These are phyloP conservation scores for Himalopsyche phryganea DNA, from an alignment of 1,140 invertebrate genomes.

Conservation along the genomic window DNA sequence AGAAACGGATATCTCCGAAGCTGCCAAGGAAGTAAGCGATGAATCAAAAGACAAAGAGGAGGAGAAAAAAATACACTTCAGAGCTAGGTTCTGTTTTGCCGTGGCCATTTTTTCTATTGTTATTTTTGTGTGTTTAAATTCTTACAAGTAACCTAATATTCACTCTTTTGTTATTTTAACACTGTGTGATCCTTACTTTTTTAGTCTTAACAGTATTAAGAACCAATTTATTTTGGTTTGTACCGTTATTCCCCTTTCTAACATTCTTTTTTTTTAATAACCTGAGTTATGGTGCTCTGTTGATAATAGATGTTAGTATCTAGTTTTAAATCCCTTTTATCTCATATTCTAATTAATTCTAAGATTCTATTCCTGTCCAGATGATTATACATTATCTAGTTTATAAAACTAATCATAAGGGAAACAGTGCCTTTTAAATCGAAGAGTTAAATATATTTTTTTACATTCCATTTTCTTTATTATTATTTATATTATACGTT, in stretches of 20 bases:
- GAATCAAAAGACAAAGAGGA: slow-evolving; percentile 30
- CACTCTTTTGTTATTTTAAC: too few relatives aligned
- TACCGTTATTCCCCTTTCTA: too few relatives aligned
- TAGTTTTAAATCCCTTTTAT: too few relatives aligned
- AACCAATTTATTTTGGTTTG: too few relatives aligned
- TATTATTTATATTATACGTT: neutral
- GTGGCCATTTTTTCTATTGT: slow-evolving; percentile 49
- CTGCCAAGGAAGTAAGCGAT: slow-evolving; percentile 7
- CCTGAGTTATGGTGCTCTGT: too few relatives aligned
- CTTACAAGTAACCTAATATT: slow-evolving; percentile 30
- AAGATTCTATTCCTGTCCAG: neutral
- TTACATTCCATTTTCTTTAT: slow-evolving; percentile 5
- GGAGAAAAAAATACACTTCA: slow-evolving; percentile 40
- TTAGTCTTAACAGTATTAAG: too few relatives aligned
- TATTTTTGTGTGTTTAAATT: slow-evolving; percentile 42
- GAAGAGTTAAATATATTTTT: slow-evolving; percentile 6
- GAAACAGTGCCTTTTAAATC: slow-evolving; percentile 9
- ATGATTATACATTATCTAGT: neutral
- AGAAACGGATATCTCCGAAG: neutral
- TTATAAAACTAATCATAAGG: slow-evolving; percentile 9
- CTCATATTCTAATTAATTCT: neutral
- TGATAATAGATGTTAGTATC: too few relatives aligned
- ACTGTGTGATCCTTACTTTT: too few relatives aligned
- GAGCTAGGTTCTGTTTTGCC: slow-evolving; percentile 45
- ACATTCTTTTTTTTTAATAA: too few relatives aligned